Conservation (phyloP, 2,888 invertebrate genomes). For the Venusia cambrica region DNA sequence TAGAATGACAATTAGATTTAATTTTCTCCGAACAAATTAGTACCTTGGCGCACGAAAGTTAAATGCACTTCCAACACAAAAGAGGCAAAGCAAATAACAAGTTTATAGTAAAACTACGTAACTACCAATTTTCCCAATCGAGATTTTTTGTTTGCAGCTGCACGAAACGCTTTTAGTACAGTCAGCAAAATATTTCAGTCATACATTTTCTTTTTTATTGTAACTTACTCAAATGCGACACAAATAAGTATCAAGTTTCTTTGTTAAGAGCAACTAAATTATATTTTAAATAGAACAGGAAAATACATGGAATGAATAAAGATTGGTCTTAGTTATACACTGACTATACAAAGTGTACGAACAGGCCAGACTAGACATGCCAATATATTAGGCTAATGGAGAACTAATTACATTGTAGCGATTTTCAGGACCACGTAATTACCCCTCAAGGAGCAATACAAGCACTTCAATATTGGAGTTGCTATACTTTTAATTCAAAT, state of each 20-base stretch:
- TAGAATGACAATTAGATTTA: slow-evolving; percentile 21
- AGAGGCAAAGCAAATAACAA: slow-evolving; percentile 35
- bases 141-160: slow-evolving; percentile 51
- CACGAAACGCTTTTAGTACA: too few species aligned
- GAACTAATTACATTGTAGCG: slow-evolving; percentile 67
- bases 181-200: too few species aligned
- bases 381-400: slow-evolving; percentile 69
- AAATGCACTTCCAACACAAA: slow-evolving; percentile 36
- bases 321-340: slow-evolving; percentile 25
- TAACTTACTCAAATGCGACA: too few species aligned
- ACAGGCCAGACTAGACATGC: slow-evolving; percentile 23
- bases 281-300: too few species aligned
- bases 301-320: too few species aligned
- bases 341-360: slow-evolving; percentile 6
- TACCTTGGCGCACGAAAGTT: slow-evolving; percentile 26
- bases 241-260: too few species aligned
- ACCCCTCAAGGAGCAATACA: slow-evolving; percentile 51
- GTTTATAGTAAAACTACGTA: slow-evolving; percentile 29
- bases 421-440: slow-evolving; percentile 62
- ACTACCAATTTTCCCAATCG: slow-evolving; percentile 25
- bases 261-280: too few species aligned
- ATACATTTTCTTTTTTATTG: too few species aligned
- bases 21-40: slow-evolving; percentile 18
- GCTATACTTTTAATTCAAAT: slow-evolving; percentile 23
- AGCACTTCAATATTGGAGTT: slow-evolving; percentile 10